Evolutionary conservation across 2,113 vertebrate genomes (phyloP).

Genomic region (Phodopus roborovskii): DNA sequence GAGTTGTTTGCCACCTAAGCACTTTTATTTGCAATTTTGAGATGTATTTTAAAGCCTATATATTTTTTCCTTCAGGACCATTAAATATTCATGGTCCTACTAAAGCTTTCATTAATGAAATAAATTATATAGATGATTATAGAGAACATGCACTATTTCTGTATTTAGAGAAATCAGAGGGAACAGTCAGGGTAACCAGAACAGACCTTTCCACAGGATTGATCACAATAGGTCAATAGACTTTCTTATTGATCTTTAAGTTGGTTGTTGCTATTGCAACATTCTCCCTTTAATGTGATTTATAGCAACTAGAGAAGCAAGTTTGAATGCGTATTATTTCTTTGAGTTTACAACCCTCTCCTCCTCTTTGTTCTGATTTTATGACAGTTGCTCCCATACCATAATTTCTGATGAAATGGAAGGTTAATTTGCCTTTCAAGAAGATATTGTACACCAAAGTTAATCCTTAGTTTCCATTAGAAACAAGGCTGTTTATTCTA

Average conservation of each 20-base stretch:
- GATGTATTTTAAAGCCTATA: constrained; percentile 63
- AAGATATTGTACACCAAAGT: neutral
- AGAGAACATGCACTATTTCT: neutral
- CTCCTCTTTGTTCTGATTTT: neutral
- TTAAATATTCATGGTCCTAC: constrained; percentile 62
- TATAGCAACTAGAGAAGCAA: neutral
- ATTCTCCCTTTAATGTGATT: neutral
- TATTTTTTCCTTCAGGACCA: constrained; percentile 45
- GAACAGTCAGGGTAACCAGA: neutral
- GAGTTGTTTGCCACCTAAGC: constrained; percentile 68
- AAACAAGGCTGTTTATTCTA: constrained; percentile 26
- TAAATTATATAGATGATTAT: constrained; percentile 8
- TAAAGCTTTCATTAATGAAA: constrained; percentile 67
- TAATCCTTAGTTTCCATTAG: neutral
- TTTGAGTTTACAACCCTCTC: neutral
- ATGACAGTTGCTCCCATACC: neutral
- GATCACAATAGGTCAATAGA: neutral
- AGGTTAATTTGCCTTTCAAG: neutral
- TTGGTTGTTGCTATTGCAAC: neutral
- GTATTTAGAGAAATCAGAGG: constrained; percentile 45
- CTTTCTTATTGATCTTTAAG: neutral
- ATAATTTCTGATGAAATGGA: neutral
- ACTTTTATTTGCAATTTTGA: constrained; percentile 63
- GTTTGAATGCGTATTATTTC: neutral
- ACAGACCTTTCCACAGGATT: constrained; percentile 2